phyloP scores from a whole-genome alignment of 2,797 vertebrate species.

The Holocentrus rufus region DNA sequence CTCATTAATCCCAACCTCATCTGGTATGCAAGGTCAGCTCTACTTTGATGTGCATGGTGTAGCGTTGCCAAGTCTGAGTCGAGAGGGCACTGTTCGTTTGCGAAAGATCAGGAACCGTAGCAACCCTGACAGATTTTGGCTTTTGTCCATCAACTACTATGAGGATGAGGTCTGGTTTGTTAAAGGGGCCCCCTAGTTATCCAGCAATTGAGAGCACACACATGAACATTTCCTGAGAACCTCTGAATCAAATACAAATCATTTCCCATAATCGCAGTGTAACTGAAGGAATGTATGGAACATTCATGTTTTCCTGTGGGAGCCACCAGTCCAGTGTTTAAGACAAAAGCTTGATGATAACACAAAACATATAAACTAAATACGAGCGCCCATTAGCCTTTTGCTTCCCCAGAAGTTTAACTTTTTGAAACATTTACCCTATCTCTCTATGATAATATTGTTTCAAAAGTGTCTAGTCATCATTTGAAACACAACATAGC shows the following conservation, averaged over 20 bases:
- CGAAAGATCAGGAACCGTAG: slow-evolving; percentile 63
- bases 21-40: slow-evolving; percentile 80
- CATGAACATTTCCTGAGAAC: slow-evolving; percentile 50
- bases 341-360: slow-evolving; percentile 29
- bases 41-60: slow-evolving; percentile 70
- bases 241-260: slow-evolving; percentile 50
- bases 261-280: slow-evolving; percentile 41
- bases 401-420: background rate
- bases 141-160: slow-evolving; percentile 65
- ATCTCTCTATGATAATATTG: background rate
- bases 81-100: slow-evolving; percentile 61
- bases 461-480: background rate
- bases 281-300: slow-evolving; percentile 65
- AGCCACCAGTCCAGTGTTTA: slow-evolving; percentile 35
- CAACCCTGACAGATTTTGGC: slow-evolving; percentile 64
- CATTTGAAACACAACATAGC: slow-evolving; percentile 2
- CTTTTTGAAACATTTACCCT: background rate
- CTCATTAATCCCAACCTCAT: slow-evolving; percentile 78
- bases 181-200: slow-evolving; percentile 49
- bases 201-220: slow-evolving; percentile 35
- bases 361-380: slow-evolving; percentile 27
- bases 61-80: slow-evolving; percentile 61
- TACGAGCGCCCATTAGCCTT: slow-evolving; percentile 15
- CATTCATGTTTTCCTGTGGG: slow-evolving; percentile 46
- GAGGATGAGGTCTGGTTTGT: slow-evolving; percentile 61